Base-by-base conservation (phyloP, 1,140 invertebrate species). In the Condylostylus longicornis region DNA sequence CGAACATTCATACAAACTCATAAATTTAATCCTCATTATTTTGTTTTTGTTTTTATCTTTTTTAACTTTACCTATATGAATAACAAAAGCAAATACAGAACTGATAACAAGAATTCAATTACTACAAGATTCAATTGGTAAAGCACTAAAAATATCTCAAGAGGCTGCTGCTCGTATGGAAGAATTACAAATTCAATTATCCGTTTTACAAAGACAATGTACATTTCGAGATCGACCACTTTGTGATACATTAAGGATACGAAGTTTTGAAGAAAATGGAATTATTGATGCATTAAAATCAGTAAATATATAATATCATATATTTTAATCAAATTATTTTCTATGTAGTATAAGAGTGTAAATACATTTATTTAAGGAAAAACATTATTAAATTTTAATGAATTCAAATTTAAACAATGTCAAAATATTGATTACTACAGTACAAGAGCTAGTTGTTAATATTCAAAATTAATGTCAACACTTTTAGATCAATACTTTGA, bases 201-300 rank as follows among this genome's bases (percentile, higher is more conserved):
- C 72, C 40, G 50, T 61, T 41, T 49, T 67, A 33, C 56, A 66
- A 40, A 66, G 66, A 40, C 65, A 69, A 40, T 76, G 74, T 48
- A 56, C 60, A 33, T 53, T 57, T 27, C 61, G 66, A 42, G 74
- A 76, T 56, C 62, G 69, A 36, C 61, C 67, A 29, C 62, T 77
- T 12, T 77, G 74, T 48, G 71, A 72, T 34, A 70, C 71, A 34
- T 56, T 77, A 41, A 66, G 72, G 49, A 63, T 71, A 42, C 56
- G 65, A 32, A 69, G 68, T 37, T 63, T 75, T 15, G 66, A 60
- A 35, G 58, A 61, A 35, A 60, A 56, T 36, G 53, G 63, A 31
- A 46, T 73, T 23, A 62, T 64, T 30, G 57, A 60, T 40, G 58
- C 51, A 3, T 43, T 61, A 2, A 60, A 56, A 35, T 55, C 53